Evolutionary conservation across 92 coral and sea anemone genomes (phyloP).

Genomic region (Nematostella vectensis): DNA sequence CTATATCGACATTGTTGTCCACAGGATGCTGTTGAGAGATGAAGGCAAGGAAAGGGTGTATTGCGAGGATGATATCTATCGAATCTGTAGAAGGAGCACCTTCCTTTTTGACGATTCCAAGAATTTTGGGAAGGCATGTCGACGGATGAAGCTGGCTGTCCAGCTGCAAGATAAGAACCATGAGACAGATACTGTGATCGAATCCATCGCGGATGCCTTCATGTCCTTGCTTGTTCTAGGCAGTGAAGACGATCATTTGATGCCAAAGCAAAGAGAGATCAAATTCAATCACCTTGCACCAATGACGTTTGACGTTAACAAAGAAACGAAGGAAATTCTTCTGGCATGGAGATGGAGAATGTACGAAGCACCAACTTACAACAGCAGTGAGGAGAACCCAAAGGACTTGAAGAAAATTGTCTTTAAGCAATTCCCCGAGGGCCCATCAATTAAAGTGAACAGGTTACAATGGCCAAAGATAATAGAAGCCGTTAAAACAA

Average conservation of each 20-base stretch:
- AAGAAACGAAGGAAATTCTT: conserved; percentile 8
- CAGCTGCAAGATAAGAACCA: conserved; percentile 34
- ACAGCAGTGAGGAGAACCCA: conserved; percentile 3
- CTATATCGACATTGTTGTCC: conserved; percentile 79
- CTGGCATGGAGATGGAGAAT: conserved; percentile 53
- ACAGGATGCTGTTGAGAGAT: conserved; percentile 43
- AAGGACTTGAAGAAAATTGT: background rate
- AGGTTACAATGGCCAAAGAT: conserved; percentile 21
- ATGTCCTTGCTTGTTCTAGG: conserved; percentile 30
- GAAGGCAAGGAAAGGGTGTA: background rate
- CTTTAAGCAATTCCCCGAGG: no score
- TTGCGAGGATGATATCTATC: conserved; percentile 43
- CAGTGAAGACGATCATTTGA: conserved; percentile 41
- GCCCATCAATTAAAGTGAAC: no score
- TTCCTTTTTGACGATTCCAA: conserved; percentile 38
- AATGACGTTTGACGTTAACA: conserved; percentile 6
- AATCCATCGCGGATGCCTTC: conserved; percentile 30
- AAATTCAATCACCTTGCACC: conserved; percentile 53
- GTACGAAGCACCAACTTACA: conserved; percentile 19
- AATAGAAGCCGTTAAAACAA: conserved; percentile 13
- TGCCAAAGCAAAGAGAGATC: conserved; percentile 32
- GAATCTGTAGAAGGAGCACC: conserved; percentile 69
- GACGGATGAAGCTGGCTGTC: conserved; percentile 47
- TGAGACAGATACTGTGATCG: conserved; percentile 43
- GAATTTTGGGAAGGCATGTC: conserved; percentile 52